These are phyloP conservation scores for Scaptodrosophila latifasciaeformis DNA, from an alignment of 2,888 invertebrate genomes.

Conservation along the genomic window DNA sequence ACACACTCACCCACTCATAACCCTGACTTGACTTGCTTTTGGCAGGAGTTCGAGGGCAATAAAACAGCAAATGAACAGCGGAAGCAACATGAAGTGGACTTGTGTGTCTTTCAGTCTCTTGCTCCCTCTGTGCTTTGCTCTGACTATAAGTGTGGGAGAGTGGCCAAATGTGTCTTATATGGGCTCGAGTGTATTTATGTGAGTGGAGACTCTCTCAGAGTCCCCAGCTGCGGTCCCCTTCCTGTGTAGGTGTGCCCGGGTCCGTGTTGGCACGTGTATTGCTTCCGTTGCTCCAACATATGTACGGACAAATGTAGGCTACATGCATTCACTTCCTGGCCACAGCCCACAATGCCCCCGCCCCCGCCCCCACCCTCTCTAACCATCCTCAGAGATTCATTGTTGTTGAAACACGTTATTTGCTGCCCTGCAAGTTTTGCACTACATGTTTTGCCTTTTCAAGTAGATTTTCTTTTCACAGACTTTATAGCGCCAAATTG, in stretches of 20 bases:
- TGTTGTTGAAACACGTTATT: slow-evolving; percentile 6
- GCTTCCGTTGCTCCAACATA: too few relatives aligned
- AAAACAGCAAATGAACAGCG: slow-evolving; percentile 66
- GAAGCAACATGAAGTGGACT: slow-evolving; percentile 47
- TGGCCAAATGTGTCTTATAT: too few relatives aligned
- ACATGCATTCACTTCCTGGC: slow-evolving; percentile 52
- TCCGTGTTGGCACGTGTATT: slow-evolving; percentile 27
- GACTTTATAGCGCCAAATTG: slow-evolving; percentile 67
- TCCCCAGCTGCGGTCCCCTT: not conserved
- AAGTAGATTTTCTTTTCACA: slow-evolving; percentile 52
- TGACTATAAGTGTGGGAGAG: too few relatives aligned
- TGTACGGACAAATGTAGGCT: slow-evolving; percentile 27
- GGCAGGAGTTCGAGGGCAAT: slow-evolving; percentile 36
- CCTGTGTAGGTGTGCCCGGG: slow-evolving; percentile 34
- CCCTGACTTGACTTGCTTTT: too few relatives aligned
- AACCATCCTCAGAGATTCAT: not conserved
- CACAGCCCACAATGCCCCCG: slow-evolving; percentile 37
- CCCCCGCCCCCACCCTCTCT: not conserved
- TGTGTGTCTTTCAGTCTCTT: too few relatives aligned
- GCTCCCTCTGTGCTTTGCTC: too few relatives aligned
- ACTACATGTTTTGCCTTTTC: slow-evolving; percentile 50
- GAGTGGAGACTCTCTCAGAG: not conserved
- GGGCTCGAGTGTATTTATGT: not conserved
- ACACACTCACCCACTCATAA: slow-evolving; percentile 7
- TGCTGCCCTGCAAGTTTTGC: slow-evolving; percentile 26